Conservation (phyloP, 2,113 vertebrate genomes). For the Clinocottus analis region DNA sequence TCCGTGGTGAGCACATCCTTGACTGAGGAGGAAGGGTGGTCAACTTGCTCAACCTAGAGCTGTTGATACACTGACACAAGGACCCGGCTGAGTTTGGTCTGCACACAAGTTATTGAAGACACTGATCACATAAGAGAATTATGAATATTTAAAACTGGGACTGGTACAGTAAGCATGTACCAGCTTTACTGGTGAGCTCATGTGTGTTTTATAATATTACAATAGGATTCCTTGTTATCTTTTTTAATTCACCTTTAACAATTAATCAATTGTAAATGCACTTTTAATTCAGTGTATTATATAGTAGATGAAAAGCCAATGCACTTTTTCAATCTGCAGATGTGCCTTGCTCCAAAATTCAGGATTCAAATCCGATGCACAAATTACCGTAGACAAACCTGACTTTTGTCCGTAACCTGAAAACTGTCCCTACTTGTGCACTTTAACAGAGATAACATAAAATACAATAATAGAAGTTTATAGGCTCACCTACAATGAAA, state of each 20-base stretch:
- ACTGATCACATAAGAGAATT: conserved; percentile 15
- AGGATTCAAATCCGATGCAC: conserved; percentile 60
- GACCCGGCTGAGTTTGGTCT: conserved; percentile 78
- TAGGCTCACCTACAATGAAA: conserved; percentile 1
- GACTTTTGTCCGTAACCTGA: conserved; percentile 42
- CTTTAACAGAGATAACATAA: conserved; percentile 59
- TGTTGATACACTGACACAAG: conserved; percentile 48
- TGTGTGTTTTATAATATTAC: conserved; percentile 17
- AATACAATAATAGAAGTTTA: conserved; percentile 10
- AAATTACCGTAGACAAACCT: conserved; percentile 52
- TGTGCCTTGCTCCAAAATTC: conserved; percentile 77
- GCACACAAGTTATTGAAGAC: conserved; percentile 52
- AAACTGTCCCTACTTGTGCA: conserved; percentile 50
- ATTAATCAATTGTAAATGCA: conserved; percentile 48
- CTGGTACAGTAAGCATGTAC: conserved; percentile 21
- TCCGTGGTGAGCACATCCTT: conserved; percentile 94
- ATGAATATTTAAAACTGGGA: conserved; percentile 23
- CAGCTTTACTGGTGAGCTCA: conserved; percentile 11
- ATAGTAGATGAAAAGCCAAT: conserved; percentile 50
- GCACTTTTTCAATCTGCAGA: conserved; percentile 64
- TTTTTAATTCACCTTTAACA: conserved; percentile 59
- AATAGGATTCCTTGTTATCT: conserved; percentile 23
- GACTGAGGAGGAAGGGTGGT: conserved; percentile 78
- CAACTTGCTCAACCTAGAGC: conserved; percentile 30
- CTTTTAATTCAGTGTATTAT: conserved; percentile 55